A percentile compares a stretch with the other conserved stretches of the same genome.
phyloP scores from a whole-genome alignment of 2,113 vertebrate genomes.

The Nibea albiflora region DNA sequence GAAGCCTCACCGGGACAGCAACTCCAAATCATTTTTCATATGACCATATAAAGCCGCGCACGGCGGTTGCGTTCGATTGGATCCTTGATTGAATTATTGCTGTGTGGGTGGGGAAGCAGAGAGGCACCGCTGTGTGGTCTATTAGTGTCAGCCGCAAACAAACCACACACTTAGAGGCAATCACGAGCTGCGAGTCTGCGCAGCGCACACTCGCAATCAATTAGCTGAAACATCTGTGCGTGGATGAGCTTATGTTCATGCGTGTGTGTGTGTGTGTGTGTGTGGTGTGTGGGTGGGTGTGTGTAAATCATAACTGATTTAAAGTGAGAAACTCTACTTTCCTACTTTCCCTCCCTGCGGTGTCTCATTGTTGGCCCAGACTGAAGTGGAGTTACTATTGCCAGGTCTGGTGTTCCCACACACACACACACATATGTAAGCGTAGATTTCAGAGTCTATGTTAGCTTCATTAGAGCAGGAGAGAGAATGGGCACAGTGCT shows the following conservation, averaged over 20 bases:
- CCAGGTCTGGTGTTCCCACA: conserved; percentile 63
- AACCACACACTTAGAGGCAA: conserved; percentile 69
- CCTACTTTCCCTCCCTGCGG: conserved; percentile 56
- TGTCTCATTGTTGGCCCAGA: conserved; percentile 64
- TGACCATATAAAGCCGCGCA: conserved; percentile 26
- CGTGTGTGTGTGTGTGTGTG: conserved; percentile 9
- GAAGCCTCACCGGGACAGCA: background rate
- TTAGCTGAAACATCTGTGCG: conserved; percentile 69
- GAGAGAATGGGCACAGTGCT: conserved; percentile 69
- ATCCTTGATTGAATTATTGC: conserved; percentile 58
- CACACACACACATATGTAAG: conserved; percentile 35
- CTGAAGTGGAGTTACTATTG: conserved; percentile 50
- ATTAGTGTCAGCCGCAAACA: conserved; percentile 67
- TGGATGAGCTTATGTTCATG: conserved; percentile 39
- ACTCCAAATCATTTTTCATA: background rate
- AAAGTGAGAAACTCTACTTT: conserved; percentile 67
- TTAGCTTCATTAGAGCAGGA: conserved; percentile 67
- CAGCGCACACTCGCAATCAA: conserved; percentile 61
- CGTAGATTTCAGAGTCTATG: conserved; percentile 44
- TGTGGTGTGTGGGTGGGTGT: conserved; percentile 22
- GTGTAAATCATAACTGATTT: conserved; percentile 71
- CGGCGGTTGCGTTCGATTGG: conserved; percentile 37
- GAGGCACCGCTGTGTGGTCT: conserved; percentile 70
- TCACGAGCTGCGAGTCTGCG: conserved; percentile 46
- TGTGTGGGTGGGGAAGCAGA: conserved; percentile 53